Base-by-base conservation (phyloP, 2,888 invertebrate genomes). In the Dascillus cervinus region DNA sequence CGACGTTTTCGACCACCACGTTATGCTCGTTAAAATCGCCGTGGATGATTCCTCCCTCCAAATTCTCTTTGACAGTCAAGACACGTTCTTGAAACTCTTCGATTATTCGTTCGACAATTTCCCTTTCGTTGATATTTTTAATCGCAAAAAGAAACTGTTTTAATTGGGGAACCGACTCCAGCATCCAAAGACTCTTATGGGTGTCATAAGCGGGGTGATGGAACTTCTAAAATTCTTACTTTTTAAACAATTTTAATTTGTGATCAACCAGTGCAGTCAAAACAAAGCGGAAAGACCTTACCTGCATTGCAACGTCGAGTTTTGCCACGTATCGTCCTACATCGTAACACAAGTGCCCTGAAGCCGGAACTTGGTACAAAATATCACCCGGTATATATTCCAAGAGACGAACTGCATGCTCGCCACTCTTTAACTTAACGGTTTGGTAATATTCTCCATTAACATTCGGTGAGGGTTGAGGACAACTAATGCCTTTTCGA, bases 11-110 rank as follows among this genome's bases (percentile, higher is more conserved):
- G 8, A 55, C 52, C 3, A 92, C 56, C 3, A 94, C 73, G 62
- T 95, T 95, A 60, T 86, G 85, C 53, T 92, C 91, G 58, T 94
- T 94, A 35, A 87, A 72, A 57, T 95, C 95, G 1, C 91, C 94
- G 56, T 95, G 94, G 39, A 94, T 84, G 3, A 84, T 50, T 49
- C 80, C 85, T 51, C 69, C 71, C 49, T 79, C 76, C 40, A 91
- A 65, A 17, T 69, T 65, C 0, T 71, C 63, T 2, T 71, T 52
- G 1, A 67, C 60, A 0, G 75, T 69, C 1, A 84, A 55, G 0
- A 91, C 79, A 1, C 75, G 68, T 5, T 70, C 64, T 43, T 81
- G 77, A 61, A 85, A 92, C 29, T 67, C 58, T 6, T 65, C 52
- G 3, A 86, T 65, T 3, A 82, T 66, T 26, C 78, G 73, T 31